These are phyloP conservation scores for Chaetophractus vellerosus DNA, from an alignment of 2,797 vertebrate species.

Conservation along the genomic window DNA sequence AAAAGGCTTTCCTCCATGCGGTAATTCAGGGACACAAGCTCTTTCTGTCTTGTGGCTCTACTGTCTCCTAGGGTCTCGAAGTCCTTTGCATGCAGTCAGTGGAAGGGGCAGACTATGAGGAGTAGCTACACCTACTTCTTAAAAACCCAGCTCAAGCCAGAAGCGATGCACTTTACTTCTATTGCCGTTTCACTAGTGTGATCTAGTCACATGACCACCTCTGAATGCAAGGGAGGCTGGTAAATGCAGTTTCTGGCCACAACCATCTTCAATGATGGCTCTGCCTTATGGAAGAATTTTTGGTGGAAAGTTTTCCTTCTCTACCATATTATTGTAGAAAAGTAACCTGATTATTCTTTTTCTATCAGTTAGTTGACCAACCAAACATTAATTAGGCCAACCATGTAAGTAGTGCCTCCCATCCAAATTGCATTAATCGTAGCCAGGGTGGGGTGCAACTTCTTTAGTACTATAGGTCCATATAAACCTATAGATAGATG, in stretches of 20 bases:
- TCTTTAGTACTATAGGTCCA: not conserved
- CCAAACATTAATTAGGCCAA: not conserved
- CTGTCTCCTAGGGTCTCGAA: not conserved
- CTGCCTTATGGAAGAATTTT: not conserved
- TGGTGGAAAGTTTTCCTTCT: not conserved
- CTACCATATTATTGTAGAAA: not conserved
- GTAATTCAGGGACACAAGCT: not conserved
- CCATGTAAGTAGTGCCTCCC: not conserved
- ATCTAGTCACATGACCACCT: not conserved
- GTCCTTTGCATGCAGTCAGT: slow-evolving; percentile 4
- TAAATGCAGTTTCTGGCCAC: not conserved
- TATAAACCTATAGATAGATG: not conserved
- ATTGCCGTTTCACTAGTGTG: not conserved
- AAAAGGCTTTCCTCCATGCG: not conserved
- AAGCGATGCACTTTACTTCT: not conserved
- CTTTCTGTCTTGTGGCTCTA: not conserved
- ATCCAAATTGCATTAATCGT: not conserved
- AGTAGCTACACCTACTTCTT: not conserved
- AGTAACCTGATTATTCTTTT: not conserved
- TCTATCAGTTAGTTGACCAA: not conserved
- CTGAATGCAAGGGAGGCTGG: not conserved
- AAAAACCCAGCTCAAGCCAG: no score
- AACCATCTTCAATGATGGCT: not conserved
- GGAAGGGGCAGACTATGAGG: not conserved
- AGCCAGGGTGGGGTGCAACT: not conserved